phyloP scores from a whole-genome alignment of 2,888 invertebrate species.

The Linnaemya vulpina region DNA sequence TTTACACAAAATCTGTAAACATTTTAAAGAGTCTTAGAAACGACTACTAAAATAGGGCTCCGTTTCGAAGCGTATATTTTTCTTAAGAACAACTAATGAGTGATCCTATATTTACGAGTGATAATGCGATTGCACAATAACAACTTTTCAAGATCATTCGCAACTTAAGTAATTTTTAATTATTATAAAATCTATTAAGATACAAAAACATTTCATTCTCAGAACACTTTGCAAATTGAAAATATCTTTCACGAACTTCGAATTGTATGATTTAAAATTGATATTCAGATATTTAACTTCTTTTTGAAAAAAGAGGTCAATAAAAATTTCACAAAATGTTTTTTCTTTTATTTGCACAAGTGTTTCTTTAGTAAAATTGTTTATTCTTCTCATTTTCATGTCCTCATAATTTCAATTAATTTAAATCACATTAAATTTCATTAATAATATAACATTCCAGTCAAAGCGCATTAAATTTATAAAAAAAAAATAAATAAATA shows the following conservation, averaged over 20 bases:
- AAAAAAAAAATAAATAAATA: conserved; percentile 1
- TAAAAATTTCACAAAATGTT: background rate
- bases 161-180: background rate
- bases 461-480: conserved; percentile 3
- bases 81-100: no score
- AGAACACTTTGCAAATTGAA: background rate
- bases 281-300: background rate
- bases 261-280: background rate
- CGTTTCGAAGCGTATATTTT: no score
- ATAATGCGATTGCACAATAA: no score
- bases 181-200: no score
- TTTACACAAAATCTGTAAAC: no score
- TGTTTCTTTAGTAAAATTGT: background rate
- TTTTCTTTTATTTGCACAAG: conserved; percentile 8
- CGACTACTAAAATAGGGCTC: no score
- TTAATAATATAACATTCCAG: conserved; percentile 30
- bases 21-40: no score
- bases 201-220: no score
- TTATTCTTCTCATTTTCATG: conserved; percentile 12
- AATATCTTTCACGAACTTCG: background rate
- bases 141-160: background rate
- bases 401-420: conserved; percentile 39
- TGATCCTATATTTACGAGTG: no score
- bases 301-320: conserved; percentile 1
- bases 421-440: conserved; percentile 49